These are phyloP conservation scores for Trissonchulus sp. DNA, from an alignment of 2,888 invertebrate genomes.

Conservation along the genomic window DNA sequence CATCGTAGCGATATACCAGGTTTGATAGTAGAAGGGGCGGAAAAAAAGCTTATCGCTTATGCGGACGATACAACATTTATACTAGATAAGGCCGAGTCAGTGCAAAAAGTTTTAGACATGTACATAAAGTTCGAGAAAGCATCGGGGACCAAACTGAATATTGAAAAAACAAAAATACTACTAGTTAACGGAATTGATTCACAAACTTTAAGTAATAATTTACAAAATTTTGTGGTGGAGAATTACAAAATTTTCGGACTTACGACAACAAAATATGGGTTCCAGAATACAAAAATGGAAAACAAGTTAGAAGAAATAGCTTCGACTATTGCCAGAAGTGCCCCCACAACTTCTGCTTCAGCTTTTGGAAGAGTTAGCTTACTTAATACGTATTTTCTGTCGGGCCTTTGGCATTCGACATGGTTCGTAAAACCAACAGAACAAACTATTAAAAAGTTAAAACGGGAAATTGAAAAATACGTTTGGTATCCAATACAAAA, in stretches of 20 bases:
- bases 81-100: neutral
- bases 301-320: too few relatives aligned
- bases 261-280: neutral
- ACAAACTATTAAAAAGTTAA: too few relatives aligned
- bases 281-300: neutral
- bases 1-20: neutral
- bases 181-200: neutral
- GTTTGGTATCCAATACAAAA: too few relatives aligned
- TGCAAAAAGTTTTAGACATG: neutral
- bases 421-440: too few relatives aligned
- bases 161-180: slow-evolving; percentile 8
- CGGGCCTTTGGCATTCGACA: too few relatives aligned
- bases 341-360: too few relatives aligned
- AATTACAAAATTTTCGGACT: neutral
- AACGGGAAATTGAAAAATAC: too few relatives aligned
- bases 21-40: neutral
- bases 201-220: too few relatives aligned
- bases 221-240: neutral
- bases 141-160: neutral
- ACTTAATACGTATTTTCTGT: too few relatives aligned
- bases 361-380: too few relatives aligned
- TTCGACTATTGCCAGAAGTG: too few relatives aligned
- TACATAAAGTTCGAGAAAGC: neutral
- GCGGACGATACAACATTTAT: neutral
- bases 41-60: neutral